These are phyloP conservation scores for Hipposideros larvatus DNA, from an alignment of 2,797 vertebrate species.

Conservation along the genomic window DNA sequence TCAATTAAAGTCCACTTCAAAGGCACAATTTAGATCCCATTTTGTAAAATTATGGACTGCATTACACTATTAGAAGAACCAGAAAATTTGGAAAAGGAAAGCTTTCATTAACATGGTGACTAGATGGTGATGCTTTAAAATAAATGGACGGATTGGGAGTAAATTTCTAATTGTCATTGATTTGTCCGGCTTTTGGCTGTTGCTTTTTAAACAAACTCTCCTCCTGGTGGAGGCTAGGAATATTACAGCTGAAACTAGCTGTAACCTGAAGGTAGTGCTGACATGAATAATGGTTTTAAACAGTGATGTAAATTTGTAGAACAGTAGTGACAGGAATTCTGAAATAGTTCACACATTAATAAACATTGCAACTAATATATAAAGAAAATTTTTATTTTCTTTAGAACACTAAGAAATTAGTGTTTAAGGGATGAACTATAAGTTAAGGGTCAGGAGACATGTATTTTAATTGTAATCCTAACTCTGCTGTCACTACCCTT, in stretches of 20 bases:
- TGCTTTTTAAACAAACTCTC: conserved; percentile 56
- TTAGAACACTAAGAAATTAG: background rate
- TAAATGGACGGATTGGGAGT: conserved; percentile 1
- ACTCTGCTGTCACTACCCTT: background rate
- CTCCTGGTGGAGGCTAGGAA: conserved; percentile 67
- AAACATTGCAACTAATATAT: background rate
- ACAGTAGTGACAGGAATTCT: background rate
- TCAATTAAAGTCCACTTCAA: background rate
- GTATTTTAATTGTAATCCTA: conserved; percentile 55
- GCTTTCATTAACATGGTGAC: conserved; percentile 10
- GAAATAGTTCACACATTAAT: conserved; percentile 23
- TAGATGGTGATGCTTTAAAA: conserved; percentile 55
- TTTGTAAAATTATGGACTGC: conserved; percentile 34
- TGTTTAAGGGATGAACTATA: background rate
- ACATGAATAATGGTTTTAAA: background rate
- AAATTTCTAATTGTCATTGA: background rate
- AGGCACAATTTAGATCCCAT: conserved; percentile 2
- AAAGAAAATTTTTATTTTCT: background rate
- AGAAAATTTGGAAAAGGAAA: conserved; percentile 21
- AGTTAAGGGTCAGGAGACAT: background rate
- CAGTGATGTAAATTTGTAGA: background rate
- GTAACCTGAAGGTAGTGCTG: background rate
- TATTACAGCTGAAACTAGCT: conserved; percentile 58
- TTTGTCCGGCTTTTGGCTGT: conserved; percentile 29
- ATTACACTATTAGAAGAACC: conserved; percentile 3